A percentile compares a stretch with the other conserved stretches of the same genome.
Conservation (phyloP, 35 echinoderm and acorn worm species). For the Amphiura filiformis region DNA sequence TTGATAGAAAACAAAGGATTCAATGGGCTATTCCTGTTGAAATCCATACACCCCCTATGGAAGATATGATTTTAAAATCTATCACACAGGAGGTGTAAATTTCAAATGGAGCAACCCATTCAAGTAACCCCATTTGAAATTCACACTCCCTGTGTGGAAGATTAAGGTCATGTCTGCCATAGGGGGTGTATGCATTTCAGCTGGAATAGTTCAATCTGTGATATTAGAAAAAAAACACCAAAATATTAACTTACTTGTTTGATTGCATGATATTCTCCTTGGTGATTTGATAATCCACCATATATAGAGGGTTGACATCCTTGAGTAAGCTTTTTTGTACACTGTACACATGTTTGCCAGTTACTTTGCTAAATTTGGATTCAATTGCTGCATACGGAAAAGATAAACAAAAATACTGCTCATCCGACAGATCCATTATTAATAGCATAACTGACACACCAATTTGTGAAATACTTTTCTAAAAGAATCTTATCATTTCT, state of each 20-base stretch:
- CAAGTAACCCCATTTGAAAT: no score
- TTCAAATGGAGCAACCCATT: no score
- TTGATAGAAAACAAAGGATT: not conserved
- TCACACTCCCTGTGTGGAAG: no score
- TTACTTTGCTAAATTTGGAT: constrained; percentile 30
- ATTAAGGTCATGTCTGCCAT: no score
- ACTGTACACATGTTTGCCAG: constrained; percentile 59
- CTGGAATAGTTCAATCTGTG: no score
- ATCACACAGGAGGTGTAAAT: no score
- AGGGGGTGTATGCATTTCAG: no score
- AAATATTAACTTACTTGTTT: constrained; percentile 61
- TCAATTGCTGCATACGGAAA: constrained; percentile 6
- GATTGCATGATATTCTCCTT: constrained; percentile 42
- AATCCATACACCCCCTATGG: no score
- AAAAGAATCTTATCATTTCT: not conserved
- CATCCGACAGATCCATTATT: no score
- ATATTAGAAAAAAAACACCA: no score
- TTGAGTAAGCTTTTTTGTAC: constrained; percentile 51
- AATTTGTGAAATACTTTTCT: not conserved
- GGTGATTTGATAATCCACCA: constrained; percentile 62
- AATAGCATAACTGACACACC: not conserved
- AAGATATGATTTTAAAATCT: no score
- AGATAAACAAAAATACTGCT: not conserved
- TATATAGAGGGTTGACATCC: constrained; percentile 51
- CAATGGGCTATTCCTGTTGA: no score